Percentiles rank a stretch among this genome's conserved stretches.
phyloP scores from a whole-genome alignment of 2,797 vertebrate species.

The Epinephelus coioides region DNA sequence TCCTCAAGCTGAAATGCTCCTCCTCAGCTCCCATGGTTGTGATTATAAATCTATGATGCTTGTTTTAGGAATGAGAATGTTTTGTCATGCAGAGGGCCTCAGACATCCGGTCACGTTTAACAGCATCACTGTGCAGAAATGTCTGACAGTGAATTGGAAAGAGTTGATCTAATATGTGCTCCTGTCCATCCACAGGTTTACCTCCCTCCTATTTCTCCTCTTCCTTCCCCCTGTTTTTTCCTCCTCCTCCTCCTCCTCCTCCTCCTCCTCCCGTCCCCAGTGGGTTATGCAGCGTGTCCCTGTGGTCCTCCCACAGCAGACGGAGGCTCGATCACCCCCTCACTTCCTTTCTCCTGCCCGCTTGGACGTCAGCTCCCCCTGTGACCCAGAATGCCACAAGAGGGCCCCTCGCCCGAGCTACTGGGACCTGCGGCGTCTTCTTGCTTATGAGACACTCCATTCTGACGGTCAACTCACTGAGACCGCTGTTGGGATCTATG shows the following conservation, averaged over 20 bases:
- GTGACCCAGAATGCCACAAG: slow-evolving; percentile 94
- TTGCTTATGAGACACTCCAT: slow-evolving; percentile 95
- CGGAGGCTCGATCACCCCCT: slow-evolving; percentile 85
- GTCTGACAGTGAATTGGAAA: not conserved
- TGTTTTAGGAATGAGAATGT: slow-evolving; percentile 50
- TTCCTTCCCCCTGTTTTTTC: slow-evolving; percentile 79
- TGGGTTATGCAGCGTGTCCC: slow-evolving; percentile 94
- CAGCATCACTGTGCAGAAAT: slow-evolving; percentile 8
- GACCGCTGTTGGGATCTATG: slow-evolving; percentile 93
- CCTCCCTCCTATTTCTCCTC: slow-evolving; percentile 78
- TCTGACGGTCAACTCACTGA: slow-evolving; percentile 91
- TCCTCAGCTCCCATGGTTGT: slow-evolving; percentile 36
- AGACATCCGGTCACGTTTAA: slow-evolving; percentile 36
- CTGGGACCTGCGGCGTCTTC: slow-evolving; percentile 88
- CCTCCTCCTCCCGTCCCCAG: slow-evolving; percentile 84
- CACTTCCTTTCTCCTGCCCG: slow-evolving; percentile 89
- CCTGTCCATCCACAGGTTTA: slow-evolving; percentile 56
- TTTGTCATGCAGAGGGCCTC: slow-evolving; percentile 10
- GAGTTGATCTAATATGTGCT: slow-evolving; percentile 29
- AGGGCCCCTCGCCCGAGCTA: slow-evolving; percentile 88
- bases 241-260: slow-evolving; percentile 55
- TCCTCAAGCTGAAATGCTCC: slow-evolving; percentile 33
- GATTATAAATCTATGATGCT: slow-evolving; percentile 45
- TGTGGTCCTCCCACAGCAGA: slow-evolving; percentile 91
- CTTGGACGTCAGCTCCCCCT: slow-evolving; percentile 90